Evolutionary conservation across 2,113 vertebrate genomes (phyloP), one percentile per base, ranked within the genome.

Genomic region (Xenotilapia flavipinnis): DNA sequence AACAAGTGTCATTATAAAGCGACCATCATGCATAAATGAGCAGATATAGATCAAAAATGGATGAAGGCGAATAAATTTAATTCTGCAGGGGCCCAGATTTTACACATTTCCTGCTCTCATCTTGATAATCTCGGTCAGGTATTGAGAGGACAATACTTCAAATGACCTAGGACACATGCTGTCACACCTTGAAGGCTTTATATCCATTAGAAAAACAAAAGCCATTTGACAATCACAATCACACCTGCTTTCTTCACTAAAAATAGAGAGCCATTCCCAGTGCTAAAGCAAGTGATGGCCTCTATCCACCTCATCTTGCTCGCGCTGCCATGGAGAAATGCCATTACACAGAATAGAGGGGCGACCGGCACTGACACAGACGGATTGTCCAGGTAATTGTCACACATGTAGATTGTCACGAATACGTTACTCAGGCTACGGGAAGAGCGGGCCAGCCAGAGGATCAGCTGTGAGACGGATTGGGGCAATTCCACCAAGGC

Each of bases 391-490:
- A 88, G 90, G 93, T 96, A 96, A 96, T 95, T 96, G 94, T 95
- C 93, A 94, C 94, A 94, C 94, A 93, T 96, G 94, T 94, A 94
- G 95, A 96, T 94, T 95, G 95, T 94, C 95, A 94, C 87, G 92
- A 96, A 92, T 94, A 93, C 95, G 92, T 90, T 93, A 94, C 92
- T 80, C 83, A 38, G 86, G 93, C 91, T 92, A 93, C 86, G 77
- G 85, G 93, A 85, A 90, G 90, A 91, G 82, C 21, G 85, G 91
- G 86, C 89, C 87, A 90, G 93, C 90, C 83, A 84, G 89, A 92
- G 92, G 93, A 95, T 96, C 95, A 94, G 94, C 95, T 95, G 95
- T 81, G 94, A 96, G 95, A 96, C 91, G 81, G 96, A 97, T 96
- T 91, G 96, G 94, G 92, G 92, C 93, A 96, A 97, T 96, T 96